Evolutionary conservation across 2,797 vertebrate genomes (phyloP), one percentile per base, ranked within the genome.

Genomic region (Molothrus ater): DNA sequence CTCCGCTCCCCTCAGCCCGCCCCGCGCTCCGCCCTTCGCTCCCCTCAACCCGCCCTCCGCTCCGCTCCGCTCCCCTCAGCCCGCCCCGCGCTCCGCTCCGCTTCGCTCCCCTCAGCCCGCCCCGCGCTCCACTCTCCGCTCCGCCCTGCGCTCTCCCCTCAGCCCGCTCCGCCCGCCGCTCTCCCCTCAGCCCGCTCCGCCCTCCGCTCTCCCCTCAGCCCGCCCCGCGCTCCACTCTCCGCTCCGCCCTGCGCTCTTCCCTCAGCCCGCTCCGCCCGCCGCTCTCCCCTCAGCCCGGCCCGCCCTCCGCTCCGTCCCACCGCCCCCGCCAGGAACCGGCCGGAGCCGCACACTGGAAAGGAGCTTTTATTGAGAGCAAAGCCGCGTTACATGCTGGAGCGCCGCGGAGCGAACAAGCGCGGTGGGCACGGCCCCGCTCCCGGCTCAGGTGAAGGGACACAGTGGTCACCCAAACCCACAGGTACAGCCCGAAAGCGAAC

Each of bases 321-420:
- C 29, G 20, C 26, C 17, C 34, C n/a, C 3, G n/a, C 1, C 69
- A 43, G 6, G 64, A 93, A 60, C 15, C 0, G 7, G 16, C 31
- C 24, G 34, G 31, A 85, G n/a, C 1, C 26, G 20, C 26, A 21
- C 1, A 7, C 26, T 43, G 51, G 6, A 21, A 76, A 59, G 1
- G 29, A 87, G 11, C 7, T 60, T 97, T 98, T 98, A 98, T 97
- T 98, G 53, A 48, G 76, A 56, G 43, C 65, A 76, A 93, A 97
- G 86, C 45, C 79, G 86, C 76, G 65, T 92, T 88, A 97, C 93
- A 92, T 6, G 50, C 25, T 28, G 15, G 10, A 48, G 18, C 21
- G 50, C 31, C 10, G 29, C 24, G 79, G 68, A 57, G 83, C 57
- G 25, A 92, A 80, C 91, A 17, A 48, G 68, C 53, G 16, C 48